Conservation (phyloP, 2,888 invertebrate genomes). For the Stegophylla sp. region DNA sequence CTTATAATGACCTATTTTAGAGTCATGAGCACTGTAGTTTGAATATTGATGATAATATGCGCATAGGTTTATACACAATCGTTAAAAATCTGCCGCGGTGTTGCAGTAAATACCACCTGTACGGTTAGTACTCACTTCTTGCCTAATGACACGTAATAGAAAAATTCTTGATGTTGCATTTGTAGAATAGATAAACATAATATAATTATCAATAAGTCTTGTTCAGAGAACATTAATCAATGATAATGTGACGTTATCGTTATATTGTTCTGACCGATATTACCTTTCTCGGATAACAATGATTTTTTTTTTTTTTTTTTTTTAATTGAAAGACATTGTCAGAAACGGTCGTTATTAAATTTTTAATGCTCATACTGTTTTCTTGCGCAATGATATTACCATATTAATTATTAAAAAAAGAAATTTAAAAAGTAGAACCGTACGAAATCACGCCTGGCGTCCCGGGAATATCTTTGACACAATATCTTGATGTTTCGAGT, state of each 20-base stretch:
- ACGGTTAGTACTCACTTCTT: no score
- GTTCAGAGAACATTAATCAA: neutral
- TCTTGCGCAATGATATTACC: slow-evolving; percentile 6
- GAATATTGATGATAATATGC: no score
- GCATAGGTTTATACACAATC: no score
- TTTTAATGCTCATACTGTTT: slow-evolving; percentile 17
- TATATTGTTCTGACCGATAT: neutral
- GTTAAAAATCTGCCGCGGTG: no score
- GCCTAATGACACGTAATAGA: neutral
- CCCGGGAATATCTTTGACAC: no score
- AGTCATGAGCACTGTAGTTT: no score
- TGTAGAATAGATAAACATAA: neutral
- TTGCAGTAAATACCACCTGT: no score
- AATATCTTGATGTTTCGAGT: no score
- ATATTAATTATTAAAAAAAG: neutral
- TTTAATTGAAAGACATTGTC: slow-evolving; percentile 12
- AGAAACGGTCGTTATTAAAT: slow-evolving; percentile 41
- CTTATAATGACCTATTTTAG: no score
- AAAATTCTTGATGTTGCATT: neutral
- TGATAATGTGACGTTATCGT: slow-evolving; percentile 8
- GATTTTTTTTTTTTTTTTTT: neutral
- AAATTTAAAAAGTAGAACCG: neutral
- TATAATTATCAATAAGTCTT: neutral
- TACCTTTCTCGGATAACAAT: slow-evolving; percentile 17
- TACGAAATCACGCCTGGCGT: neutral